Conservation (phyloP, 2,113 vertebrate species). For the Asarcornis scutulata region DNA sequence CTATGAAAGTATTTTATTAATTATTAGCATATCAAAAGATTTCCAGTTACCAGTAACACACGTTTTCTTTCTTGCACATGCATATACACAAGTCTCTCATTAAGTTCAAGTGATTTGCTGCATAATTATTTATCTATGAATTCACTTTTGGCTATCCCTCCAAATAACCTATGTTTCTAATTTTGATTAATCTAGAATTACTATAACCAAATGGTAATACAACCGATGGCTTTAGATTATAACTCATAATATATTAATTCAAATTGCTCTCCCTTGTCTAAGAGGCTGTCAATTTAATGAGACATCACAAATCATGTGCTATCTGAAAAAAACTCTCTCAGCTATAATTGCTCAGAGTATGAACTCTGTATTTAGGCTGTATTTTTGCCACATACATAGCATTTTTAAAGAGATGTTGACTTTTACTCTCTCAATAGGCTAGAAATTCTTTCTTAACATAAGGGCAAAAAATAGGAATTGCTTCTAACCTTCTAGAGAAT, state of each 20-base stretch:
- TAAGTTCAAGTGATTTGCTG: not conserved
- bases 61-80: not conserved
- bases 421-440: not conserved
- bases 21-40: not conserved
- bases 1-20: not conserved
- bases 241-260: not conserved
- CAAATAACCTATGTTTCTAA: not conserved
- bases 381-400: not conserved
- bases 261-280: not conserved
- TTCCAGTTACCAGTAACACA: not conserved
- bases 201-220: not conserved
- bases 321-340: not conserved
- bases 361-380: not conserved
- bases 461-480: conserved; percentile 18
- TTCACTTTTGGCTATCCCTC: not conserved
- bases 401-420: not conserved
- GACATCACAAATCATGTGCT: not conserved
- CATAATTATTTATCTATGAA: not conserved
- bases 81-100: not conserved
- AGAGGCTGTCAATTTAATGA: conserved; percentile 21
- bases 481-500: not conserved
- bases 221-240: not conserved
- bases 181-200: not conserved
- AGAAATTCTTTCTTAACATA: not conserved
- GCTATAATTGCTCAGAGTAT: not conserved